These are phyloP conservation scores for Tetragonula clypearis DNA, from an alignment of 1,140 invertebrate species.

Conservation along the genomic window DNA sequence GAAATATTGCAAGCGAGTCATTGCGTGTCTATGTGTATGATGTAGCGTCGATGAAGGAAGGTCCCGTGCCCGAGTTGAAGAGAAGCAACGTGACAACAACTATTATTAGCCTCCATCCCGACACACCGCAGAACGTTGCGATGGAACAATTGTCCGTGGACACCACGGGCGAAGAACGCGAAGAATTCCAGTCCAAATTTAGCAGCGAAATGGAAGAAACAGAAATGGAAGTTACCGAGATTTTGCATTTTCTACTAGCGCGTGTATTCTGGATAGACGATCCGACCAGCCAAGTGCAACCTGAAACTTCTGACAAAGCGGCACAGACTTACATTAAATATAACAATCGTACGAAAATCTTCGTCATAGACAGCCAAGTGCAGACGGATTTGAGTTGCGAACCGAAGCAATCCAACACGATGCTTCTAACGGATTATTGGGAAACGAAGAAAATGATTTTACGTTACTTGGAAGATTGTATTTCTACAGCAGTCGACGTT, in stretches of 20 bases:
- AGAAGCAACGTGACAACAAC: slow-evolving; percentile 43
- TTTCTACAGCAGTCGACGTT: slow-evolving; percentile 41
- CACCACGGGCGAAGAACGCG: not conserved
- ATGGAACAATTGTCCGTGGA: not conserved
- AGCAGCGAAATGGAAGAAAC: not conserved
- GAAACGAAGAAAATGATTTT: slow-evolving; percentile 44
- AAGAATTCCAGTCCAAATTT: not conserved
- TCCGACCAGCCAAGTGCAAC: not conserved
- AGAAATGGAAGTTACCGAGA: slow-evolving; percentile 20
- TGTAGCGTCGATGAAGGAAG: slow-evolving; percentile 46
- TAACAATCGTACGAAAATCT: slow-evolving; percentile 37
- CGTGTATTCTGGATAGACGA: slow-evolving; percentile 64
- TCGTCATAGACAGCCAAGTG: slow-evolving; percentile 50
- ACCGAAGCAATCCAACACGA: slow-evolving; percentile 59
- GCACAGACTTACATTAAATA: slow-evolving; percentile 57
- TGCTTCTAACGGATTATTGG: slow-evolving; percentile 52
- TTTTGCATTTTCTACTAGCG: slow-evolving; percentile 50
- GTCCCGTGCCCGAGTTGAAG: slow-evolving; percentile 47
- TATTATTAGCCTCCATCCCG: slow-evolving; percentile 39
- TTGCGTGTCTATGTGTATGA: not conserved
- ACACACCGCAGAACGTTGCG: not conserved
- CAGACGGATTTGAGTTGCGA: slow-evolving; percentile 64
- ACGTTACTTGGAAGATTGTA: slow-evolving; percentile 41
- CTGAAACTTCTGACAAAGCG: slow-evolving; percentile 17
- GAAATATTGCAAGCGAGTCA: not conserved